Base-by-base conservation (phyloP, 2,888 invertebrate genomes). In the Orthonychiurus folsomi region DNA sequence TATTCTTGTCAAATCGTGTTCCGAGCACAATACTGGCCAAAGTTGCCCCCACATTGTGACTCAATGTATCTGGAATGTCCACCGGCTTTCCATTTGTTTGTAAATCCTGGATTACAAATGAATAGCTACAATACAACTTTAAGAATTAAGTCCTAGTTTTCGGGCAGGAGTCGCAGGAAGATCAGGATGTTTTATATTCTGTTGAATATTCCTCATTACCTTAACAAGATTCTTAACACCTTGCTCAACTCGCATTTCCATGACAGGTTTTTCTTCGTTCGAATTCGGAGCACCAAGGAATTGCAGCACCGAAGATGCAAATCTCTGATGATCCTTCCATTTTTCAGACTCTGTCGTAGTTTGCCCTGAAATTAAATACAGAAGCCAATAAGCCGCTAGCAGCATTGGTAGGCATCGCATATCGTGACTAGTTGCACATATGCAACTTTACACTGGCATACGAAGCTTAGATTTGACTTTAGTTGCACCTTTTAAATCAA, bases 261-360 rank as follows among this genome's bases (percentile, higher is more conserved):
- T 78, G 67, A 81, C 80, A 53, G 82, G 80, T 26, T 64, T 64
- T 23, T 82, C 18, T 79, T 73, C 55, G 85, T 83, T 55, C 66
- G 82, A 81, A 74, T 86, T 87, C 55, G 84, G 80, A 81, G 86
- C 83, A 2, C 89, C 89, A 69, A 88, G 81, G 72, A 83, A 82
- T 75, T 86, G 86, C 2, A 93, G 78, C 79, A 85, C 86, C n/a
- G 80, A 79, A n/a, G 83, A 80, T 1, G 87, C 82, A 73, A 89
- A 85, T 73, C 84, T 85, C 63, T 92, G 81, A 74, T 92, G 91
- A 73, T 90, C 87, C 75, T 83, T 86, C 92, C 92, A 93, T 20
- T 86, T 77, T 1, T 81, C 81, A 1, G 90, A 90, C 76, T 89
- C 87, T 1, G 91, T 85, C 72, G 89, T 88, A 73, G 92, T 86